These are phyloP conservation scores for Cyclopterus lumpus DNA, from an alignment of 2,797 vertebrate genomes.

Conservation along the genomic window DNA sequence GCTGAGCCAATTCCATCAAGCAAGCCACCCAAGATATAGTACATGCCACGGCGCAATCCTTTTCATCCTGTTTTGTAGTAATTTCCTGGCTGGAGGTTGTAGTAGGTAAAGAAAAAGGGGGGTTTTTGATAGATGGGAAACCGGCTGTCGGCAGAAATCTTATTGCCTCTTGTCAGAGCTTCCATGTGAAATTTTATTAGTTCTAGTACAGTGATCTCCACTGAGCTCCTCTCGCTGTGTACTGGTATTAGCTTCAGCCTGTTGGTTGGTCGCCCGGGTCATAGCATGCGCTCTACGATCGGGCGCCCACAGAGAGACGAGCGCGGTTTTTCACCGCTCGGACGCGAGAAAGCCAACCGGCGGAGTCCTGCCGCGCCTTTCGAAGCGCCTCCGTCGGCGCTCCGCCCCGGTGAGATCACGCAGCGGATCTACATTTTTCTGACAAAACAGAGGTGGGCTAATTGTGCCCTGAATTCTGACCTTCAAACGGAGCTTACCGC, in stretches of 20 bases:
- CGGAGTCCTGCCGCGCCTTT: constrained; percentile 26
- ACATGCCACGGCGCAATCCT: constrained; percentile 65
- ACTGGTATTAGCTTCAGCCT: constrained; percentile 41
- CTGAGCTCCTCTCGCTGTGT: constrained; percentile 40
- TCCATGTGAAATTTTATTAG: constrained; percentile 66
- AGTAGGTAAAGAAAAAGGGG: constrained; percentile 45
- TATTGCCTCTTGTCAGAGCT: constrained; percentile 56
- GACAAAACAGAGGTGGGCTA: constrained; percentile 58
- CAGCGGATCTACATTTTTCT: constrained; percentile 48
- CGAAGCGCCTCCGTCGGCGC: constrained; percentile 20
- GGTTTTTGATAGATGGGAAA: constrained; percentile 64
- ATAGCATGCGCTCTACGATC: no score
- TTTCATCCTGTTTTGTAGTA: constrained; percentile 73
- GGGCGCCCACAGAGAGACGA: no score
- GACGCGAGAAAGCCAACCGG: no score
- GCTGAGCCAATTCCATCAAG: constrained; percentile 77
- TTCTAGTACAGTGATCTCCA: constrained; percentile 59
- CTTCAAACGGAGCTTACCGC: constrained; percentile 63
- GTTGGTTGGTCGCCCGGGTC: constrained; percentile 43
- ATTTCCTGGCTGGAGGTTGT: constrained; percentile 56
- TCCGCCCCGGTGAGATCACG: constrained; percentile 33
- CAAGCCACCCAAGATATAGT: constrained; percentile 76
- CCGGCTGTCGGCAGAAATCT: constrained; percentile 66
- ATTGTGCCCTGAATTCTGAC: constrained; percentile 68
- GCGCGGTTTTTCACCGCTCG: no score